Base-by-base conservation (phyloP, 2,113 vertebrate species). In the Furnarius figulus region DNA sequence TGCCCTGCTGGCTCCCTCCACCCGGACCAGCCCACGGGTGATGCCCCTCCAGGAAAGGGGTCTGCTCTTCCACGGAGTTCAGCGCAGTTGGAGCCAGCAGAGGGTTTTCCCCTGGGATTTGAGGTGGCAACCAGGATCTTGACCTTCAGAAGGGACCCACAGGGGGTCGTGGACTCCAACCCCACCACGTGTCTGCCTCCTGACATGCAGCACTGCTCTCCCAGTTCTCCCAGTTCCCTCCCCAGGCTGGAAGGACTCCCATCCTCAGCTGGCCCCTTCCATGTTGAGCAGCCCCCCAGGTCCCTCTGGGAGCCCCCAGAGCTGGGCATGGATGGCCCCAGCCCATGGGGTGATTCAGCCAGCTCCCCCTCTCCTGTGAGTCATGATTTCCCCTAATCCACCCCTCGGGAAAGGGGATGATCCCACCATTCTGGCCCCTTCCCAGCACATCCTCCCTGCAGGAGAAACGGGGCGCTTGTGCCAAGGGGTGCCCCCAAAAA, bases 151-250 rank as follows among this genome's bases (percentile, higher is more conserved):
- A 73, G 42, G 37, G 14, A 50, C 18, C 21, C 37, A 23, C 21
- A n/a, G 30, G 31, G 21, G 21, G 21, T 17, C 35, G 15, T 0
- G 0, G 31, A 33, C 31, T 35, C 21, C 75, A 56, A 2, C 31
- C 42, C 44, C 44, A 50, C 30, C 8, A 22, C 23, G 31, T 14
- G 31, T 22, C 42, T 27, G 35, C 18, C 25, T 63, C 40, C 58
- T 72, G 35, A 14, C 42, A 24, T 1, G 1, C 50, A 74, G 17
- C 25, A 24, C 49, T 27, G 9, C 25, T 37, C 19, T 59, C 35
- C 30, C 35, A 22, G 33, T 37, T 39, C 18, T 14, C 12, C 23
- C 31, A 58, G 19, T 20, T 59, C 39, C 47, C 74, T 4, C 46
- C 13, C n/a, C 18, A 2, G 1, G 17, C n/a, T 79, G 21, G 73